Evolutionary conservation across 1,140 invertebrate species (phyloP).

Genomic region (Nebria ingens): DNA sequence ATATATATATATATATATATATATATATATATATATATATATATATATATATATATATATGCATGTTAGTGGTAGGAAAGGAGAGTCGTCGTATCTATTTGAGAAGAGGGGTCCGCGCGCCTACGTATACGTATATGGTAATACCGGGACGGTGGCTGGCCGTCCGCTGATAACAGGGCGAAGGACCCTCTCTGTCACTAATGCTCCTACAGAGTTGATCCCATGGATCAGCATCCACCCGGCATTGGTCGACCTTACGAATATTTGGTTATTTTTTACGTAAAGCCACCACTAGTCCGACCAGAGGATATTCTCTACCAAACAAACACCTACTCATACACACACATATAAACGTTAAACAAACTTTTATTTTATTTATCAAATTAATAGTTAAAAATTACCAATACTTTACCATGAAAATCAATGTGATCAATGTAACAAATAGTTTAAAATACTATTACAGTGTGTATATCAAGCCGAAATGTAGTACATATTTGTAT

Average conservation of each 20-base stretch:
- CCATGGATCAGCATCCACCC: not conserved
- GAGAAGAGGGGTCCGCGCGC: not conserved
- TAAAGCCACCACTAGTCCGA: not conserved
- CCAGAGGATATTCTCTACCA: too few relatives aligned
- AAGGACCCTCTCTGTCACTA: slow-evolving; percentile 26
- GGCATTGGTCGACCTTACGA: not conserved
- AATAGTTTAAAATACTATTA: too few relatives aligned
- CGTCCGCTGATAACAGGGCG: slow-evolving; percentile 34
- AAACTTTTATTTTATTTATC: too few relatives aligned
- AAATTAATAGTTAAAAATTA: too few relatives aligned
- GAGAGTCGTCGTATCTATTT: not conserved
- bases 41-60: not conserved
- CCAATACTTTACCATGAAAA: too few relatives aligned
- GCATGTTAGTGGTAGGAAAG: not conserved
- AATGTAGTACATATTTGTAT: not conserved
- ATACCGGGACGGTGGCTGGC: slow-evolving; percentile 31
- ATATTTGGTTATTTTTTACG: slow-evolving; percentile 8
- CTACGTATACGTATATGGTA: not conserved
- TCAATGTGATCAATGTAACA: too few relatives aligned
- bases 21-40: not conserved
- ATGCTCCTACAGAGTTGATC: slow-evolving; percentile 13
- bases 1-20: not conserved
- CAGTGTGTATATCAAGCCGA: too few relatives aligned
- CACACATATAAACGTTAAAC: too few relatives aligned
- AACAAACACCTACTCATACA: too few relatives aligned